Conservation (phyloP, 2,113 vertebrate genomes). For the Chroicocephalus ridibundus region DNA sequence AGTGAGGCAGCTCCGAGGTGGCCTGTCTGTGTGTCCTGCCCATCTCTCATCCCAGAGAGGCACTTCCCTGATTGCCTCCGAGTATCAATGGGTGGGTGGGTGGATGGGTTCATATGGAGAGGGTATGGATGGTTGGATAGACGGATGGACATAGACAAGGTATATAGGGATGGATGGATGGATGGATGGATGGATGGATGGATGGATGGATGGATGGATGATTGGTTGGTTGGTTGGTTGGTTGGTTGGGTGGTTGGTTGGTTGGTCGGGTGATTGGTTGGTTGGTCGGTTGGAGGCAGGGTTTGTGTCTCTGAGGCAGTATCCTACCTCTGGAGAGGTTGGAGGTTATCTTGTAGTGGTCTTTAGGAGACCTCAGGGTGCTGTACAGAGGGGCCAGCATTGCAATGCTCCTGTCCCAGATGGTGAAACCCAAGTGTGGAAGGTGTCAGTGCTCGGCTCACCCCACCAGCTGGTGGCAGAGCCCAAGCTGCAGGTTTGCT, state of each 20-base stretch:
- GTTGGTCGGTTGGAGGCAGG: background rate
- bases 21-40: background rate
- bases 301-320: background rate
- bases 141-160: background rate
- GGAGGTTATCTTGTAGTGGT: background rate
- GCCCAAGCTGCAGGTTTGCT: background rate
- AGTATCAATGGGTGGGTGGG: rapidly evolving
- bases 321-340: background rate
- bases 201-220: background rate
- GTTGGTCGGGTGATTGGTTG: background rate
- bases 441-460: background rate
- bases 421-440: background rate
- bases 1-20: conserved; percentile 57
- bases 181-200: background rate
- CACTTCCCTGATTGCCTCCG: background rate
- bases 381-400: background rate
- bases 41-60: background rate
- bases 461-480: background rate
- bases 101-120: background rate
- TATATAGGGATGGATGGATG: background rate
- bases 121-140: background rate
- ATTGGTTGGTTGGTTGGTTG: background rate
- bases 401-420: background rate
- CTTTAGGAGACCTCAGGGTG: background rate
- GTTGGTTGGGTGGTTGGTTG: background rate